phyloP scores from a whole-genome alignment of 2,797 vertebrate genomes.

The Pachyuromys duprasi region DNA sequence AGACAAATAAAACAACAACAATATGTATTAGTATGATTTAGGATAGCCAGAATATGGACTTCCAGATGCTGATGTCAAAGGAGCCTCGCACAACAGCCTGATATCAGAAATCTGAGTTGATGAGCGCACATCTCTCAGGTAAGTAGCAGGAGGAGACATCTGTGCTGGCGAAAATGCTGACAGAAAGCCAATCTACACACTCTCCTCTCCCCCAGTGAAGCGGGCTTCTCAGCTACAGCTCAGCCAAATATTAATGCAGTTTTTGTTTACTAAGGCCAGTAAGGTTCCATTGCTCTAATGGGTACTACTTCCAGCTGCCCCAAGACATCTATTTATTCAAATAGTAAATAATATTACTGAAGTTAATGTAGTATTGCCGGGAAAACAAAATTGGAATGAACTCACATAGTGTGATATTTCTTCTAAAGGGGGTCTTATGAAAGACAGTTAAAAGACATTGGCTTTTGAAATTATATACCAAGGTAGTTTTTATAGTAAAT shows the following conservation, averaged over 20 bases:
- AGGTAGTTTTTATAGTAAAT: background rate
- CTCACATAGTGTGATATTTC: background rate
- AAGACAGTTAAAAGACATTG: slow-evolving; percentile 26
- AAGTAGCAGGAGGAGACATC: slow-evolving; percentile 49
- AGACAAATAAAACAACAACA: background rate
- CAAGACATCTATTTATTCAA: slow-evolving; percentile 63
- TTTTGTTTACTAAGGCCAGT: slow-evolving; percentile 67
- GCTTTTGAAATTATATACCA: background rate
- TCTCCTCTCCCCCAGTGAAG: slow-evolving; percentile 69
- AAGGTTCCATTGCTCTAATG: slow-evolving; percentile 75
- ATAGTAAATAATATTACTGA: slow-evolving; percentile 56
- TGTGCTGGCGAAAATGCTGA: slow-evolving; percentile 61
- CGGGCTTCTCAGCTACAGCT: slow-evolving; percentile 59
- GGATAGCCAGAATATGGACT: slow-evolving; percentile 58
- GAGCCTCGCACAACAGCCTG: background rate
- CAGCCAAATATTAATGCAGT: slow-evolving; percentile 73
- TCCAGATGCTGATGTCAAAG: slow-evolving; percentile 48
- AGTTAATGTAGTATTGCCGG: slow-evolving; percentile 40
- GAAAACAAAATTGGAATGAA: slow-evolving; percentile 52
- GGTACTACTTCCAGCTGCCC: slow-evolving; percentile 60
- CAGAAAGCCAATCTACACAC: slow-evolving; percentile 70
- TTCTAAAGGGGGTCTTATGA: background rate
- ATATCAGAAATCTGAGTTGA: slow-evolving; percentile 16
- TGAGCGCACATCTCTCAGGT: slow-evolving; percentile 72
- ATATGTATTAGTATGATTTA: slow-evolving; percentile 5